phyloP scores from a whole-genome alignment of 2,113 vertebrate genomes.

The Nycticorax nycticorax region DNA sequence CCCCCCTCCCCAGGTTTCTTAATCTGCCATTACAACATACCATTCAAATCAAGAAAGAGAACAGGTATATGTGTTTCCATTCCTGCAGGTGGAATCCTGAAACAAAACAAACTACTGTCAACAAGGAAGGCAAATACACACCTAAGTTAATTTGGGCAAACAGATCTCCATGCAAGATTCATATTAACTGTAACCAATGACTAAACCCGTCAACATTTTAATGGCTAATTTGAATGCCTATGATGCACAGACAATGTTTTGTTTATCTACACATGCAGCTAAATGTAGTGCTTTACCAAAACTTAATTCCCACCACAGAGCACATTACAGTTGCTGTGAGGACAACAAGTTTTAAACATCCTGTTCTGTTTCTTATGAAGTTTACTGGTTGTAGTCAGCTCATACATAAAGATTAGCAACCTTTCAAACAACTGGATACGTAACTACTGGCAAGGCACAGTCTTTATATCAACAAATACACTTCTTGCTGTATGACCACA shows the following conservation, averaged over 20 bases:
- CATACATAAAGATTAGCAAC: neutral
- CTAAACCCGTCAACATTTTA: neutral
- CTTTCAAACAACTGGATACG: neutral
- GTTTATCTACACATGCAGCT: neutral
- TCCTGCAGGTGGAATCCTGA: conserved; percentile 89
- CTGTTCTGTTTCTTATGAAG: neutral
- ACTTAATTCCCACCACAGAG: neutral
- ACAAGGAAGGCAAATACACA: neutral
- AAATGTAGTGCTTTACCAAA: neutral
- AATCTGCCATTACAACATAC: conserved; percentile 72
- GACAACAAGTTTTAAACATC: neutral
- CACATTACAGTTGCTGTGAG: neutral
- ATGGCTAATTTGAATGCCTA: neutral
- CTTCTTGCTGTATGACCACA: neutral
- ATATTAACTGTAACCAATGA: neutral
- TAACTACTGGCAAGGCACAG: neutral
- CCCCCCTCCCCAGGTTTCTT: neutral
- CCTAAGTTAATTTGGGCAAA: neutral
- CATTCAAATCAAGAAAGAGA: conserved; percentile 95
- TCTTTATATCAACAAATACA: neutral
- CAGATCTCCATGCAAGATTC: neutral
- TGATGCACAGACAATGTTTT: neutral
- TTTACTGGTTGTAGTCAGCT: neutral
- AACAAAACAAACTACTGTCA: conserved; percentile 55
- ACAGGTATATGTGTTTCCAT: conserved; percentile 97